A percentile compares a stretch with the other conserved stretches of the same genome.
Evolutionary conservation across 1,140 invertebrate species (phyloP).

Genomic region (Euglossa dilemma): DNA sequence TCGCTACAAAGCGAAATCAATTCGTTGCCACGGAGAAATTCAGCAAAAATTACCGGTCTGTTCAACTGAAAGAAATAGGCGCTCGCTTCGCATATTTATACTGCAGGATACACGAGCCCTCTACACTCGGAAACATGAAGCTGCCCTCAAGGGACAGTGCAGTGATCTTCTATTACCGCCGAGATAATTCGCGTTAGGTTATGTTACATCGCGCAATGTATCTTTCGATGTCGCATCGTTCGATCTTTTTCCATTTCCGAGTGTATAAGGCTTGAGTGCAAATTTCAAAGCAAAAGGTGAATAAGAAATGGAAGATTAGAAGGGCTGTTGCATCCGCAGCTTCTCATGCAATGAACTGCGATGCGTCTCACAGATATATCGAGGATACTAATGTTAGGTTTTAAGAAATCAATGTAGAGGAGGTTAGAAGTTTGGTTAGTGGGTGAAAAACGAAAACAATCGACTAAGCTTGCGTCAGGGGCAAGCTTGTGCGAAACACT

Average conservation of each 20-base stretch:
- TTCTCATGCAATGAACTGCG: constrained; percentile 22
- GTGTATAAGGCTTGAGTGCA: constrained; percentile 3
- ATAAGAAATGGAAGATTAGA: background rate
- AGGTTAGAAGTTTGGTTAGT: background rate
- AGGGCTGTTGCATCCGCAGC: background rate
- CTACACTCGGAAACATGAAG: constrained; percentile 32
- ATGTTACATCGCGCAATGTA: background rate
- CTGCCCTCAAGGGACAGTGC: background rate
- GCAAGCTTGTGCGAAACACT: background rate
- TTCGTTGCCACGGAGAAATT: constrained; percentile 51
- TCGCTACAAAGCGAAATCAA: constrained; percentile 71
- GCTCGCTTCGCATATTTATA: constrained; percentile 43
- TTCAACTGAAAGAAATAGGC: constrained; percentile 52
- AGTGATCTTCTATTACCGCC: too few relatives aligned
- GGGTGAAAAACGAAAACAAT: background rate
- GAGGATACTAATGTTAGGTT: background rate
- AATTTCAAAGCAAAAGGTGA: constrained; percentile 15
- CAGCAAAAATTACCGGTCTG: constrained; percentile 38
- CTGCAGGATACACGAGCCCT: constrained; percentile 9
- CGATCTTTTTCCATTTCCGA: background rate
- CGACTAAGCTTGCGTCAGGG: background rate
- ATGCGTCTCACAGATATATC: background rate
- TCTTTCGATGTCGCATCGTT: background rate
- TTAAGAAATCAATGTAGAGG: background rate
- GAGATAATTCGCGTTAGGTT: background rate